A percentile compares a stretch with the other conserved stretches of the same genome.
Conservation (phyloP, 2,888 invertebrate genomes). For the Elysia crispata region DNA sequence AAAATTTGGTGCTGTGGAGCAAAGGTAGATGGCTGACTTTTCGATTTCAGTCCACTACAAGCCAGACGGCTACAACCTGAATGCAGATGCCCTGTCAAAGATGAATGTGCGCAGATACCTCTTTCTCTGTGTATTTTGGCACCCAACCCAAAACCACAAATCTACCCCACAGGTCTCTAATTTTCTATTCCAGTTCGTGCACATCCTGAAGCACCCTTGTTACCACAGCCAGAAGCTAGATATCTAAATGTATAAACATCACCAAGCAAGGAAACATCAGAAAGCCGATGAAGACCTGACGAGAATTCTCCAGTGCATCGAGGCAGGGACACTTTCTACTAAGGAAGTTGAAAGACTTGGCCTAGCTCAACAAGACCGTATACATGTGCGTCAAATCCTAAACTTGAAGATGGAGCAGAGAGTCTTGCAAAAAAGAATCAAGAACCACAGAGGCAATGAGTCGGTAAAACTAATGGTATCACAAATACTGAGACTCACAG, state of each 20-base stretch:
- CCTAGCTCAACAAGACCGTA: neutral
- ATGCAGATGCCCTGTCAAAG: slow-evolving; percentile 47
- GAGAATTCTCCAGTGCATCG: neutral
- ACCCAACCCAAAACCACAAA: neutral
- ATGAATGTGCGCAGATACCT: neutral
- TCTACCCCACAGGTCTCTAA: no score
- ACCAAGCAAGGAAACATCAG: neutral
- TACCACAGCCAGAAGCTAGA: no score
- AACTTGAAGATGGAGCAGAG: neutral
- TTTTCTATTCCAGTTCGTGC: no score
- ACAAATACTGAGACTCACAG: neutral
- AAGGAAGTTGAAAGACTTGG: neutral
- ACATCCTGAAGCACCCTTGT: no score
- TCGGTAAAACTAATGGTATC: neutral
- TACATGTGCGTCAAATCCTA: neutral
- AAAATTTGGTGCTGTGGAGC: slow-evolving; percentile 46
- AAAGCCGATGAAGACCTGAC: neutral
- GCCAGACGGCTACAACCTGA: slow-evolving; percentile 41
- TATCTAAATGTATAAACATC: no score
- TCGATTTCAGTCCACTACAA: slow-evolving; percentile 46
- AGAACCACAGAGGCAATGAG: neutral
- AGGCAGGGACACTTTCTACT: neutral
- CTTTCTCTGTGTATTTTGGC: neutral
- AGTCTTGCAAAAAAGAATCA: neutral
- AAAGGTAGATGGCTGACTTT: slow-evolving; percentile 50